Evolutionary conservation across 1,140 invertebrate genomes (phyloP), one percentile per base, ranked within the genome.

Genomic region (Calycopis cecrops): DNA sequence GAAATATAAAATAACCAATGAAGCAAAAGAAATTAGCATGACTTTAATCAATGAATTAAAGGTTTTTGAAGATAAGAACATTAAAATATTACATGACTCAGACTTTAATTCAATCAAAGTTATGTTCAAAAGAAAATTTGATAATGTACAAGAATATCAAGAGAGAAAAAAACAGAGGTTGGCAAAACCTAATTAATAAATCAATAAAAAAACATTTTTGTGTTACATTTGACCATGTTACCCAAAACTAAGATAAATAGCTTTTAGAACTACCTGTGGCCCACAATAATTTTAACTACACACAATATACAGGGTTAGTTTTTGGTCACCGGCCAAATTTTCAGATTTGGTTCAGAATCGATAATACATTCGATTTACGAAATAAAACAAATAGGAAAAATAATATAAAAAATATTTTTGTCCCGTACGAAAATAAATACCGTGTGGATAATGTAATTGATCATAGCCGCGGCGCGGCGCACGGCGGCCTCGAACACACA

Each of bases 81-180:
- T 55, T 17, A 35, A 49, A 48, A 16, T 38, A 48, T 42, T 42
- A 59, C 16, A 33, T 37, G 54, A 62, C 57, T 54, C 56, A 50
- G 60, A 59, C n/a, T 60, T 76, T 38, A 80, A 88, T 44, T 72
- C 86, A 60, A 83, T 93, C 56, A 91, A 91, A 56, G 73, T 91
- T 55, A 89, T 94, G 59, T 94, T 93, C 68, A 94, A 94, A 81
- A 91, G 92, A 67, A 93, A 92, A 65, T 94, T 90, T 88, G 93
- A 94, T 73, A 94, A 94, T 89, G 89, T 93, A 16, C 91, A 92
- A 74, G 93, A 94, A 70, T 94, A 94, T 82, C 88, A 92, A 70
- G 91, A 93, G 78, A 90, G 91, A 62, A 95, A 95, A 77, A 93
- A 92, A 59, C 72, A 77, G 60, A 74, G 87, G 66, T 79, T 67